A percentile compares a stretch with the other conserved stretches of the same genome.
Conservation (phyloP, 1,140 invertebrate genomes). For the Phymorhynchus buccinoides region DNA sequence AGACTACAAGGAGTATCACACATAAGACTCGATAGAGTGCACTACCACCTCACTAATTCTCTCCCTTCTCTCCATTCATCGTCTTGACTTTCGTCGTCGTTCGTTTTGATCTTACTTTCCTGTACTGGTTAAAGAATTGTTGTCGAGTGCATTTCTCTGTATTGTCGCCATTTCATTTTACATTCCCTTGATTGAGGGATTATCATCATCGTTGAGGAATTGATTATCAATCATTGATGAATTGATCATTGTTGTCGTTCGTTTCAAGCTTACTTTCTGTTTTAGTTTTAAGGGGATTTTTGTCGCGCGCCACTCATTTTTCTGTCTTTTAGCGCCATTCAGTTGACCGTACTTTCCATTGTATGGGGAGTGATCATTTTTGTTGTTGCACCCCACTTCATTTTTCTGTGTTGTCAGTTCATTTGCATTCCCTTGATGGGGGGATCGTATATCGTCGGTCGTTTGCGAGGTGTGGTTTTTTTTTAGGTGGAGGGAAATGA, state of each 20-base stretch:
- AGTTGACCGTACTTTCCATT: no score
- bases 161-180: no score
- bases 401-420: background rate
- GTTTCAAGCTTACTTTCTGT: no score
- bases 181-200: no score
- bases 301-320: no score
- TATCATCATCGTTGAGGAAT: no score
- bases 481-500: no score
- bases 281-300: no score
- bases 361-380: background rate
- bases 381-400: background rate
- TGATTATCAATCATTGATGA: no score
- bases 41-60: background rate
- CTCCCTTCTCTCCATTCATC: background rate
- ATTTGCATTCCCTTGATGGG: background rate
- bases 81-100: background rate
- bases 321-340: no score
- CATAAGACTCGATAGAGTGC: slow-evolving; percentile 2
- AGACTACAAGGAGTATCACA: slow-evolving; percentile 51
- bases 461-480: no score
- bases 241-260: no score
- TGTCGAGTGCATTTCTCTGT: background rate
- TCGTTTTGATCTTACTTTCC: background rate
- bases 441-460: background rate
- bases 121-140: background rate